Evolutionary conservation across 64 coral and sea anemone genomes (phyloP).

Genomic region (Cladopsammia gracilis): DNA sequence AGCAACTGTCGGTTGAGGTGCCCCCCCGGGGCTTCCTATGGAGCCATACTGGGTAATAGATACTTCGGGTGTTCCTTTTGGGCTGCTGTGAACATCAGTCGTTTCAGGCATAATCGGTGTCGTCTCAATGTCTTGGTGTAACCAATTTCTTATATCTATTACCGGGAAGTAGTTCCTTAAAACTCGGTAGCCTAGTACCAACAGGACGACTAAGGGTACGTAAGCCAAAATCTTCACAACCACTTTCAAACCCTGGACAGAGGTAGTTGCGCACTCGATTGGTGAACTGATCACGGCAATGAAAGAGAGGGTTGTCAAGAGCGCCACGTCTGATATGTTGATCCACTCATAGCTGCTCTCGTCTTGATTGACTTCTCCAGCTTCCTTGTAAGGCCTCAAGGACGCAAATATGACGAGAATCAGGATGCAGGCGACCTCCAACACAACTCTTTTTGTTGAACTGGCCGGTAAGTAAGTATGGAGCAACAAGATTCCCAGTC

Average conservation of each 20-base stretch:
- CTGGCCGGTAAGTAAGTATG: constrained; percentile 22
- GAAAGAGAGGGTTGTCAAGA: constrained; percentile 68
- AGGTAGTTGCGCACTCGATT: not conserved
- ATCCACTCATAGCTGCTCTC: constrained; percentile 73
- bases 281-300: constrained; percentile 72
- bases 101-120: not conserved
- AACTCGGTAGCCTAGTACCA: constrained; percentile 1
- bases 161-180: constrained; percentile 1
- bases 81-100: not conserved
- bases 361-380: not conserved
- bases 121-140: not conserved
- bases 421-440: constrained; percentile 56
- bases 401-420: constrained; percentile 57
- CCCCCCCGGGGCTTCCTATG: no score
- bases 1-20: no score
- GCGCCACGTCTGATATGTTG: constrained; percentile 69
- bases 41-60: not conserved
- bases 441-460: constrained; percentile 15
- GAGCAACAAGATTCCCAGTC: constrained; percentile 43
- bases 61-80: not conserved
- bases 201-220: constrained; percentile 38
- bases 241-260: not conserved
- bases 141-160: not conserved
- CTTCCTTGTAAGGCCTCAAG: constrained; percentile 79
- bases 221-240: constrained; percentile 57